Evolutionary conservation across 1,140 invertebrate species (phyloP).

Genomic region (Ectropis grisescens): DNA sequence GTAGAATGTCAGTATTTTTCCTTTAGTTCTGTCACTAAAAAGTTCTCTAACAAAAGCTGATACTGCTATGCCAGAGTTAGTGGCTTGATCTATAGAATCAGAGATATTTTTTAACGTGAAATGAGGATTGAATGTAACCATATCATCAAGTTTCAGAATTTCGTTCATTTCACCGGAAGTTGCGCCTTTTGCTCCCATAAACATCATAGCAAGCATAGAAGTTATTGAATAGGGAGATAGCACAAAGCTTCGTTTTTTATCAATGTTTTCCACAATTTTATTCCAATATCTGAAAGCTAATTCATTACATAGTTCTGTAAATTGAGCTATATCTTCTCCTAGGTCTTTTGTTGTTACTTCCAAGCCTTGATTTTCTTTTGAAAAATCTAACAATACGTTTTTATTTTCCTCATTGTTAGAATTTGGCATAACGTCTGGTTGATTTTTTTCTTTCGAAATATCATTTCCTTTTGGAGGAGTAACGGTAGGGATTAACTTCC

Average conservation of each 20-base stretch:
- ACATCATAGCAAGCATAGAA: slow-evolving; percentile 88
- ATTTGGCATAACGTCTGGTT: slow-evolving; percentile 28
- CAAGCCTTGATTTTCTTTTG: slow-evolving; percentile 77
- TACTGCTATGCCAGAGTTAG: slow-evolving; percentile 77
- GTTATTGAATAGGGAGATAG: slow-evolving; percentile 88
- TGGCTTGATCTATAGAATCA: slow-evolving; percentile 76
- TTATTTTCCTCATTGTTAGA: slow-evolving; percentile 33
- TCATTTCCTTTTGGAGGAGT: slow-evolving; percentile 42
- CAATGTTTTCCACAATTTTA: slow-evolving; percentile 77
- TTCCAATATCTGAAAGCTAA: slow-evolving; percentile 86
- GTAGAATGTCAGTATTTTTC: slow-evolving; percentile 85
- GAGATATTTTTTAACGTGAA: slow-evolving; percentile 87
- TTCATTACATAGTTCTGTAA: slow-evolving; percentile 85
- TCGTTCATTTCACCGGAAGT: slow-evolving; percentile 93
- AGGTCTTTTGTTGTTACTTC: slow-evolving; percentile 80
- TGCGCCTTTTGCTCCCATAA: slow-evolving; percentile 86
- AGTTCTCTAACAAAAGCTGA: slow-evolving; percentile 83
- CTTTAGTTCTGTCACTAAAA: slow-evolving; percentile 82
- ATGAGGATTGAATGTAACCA: slow-evolving; percentile 90
- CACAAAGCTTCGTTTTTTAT: slow-evolving; percentile 81
- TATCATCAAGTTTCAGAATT: slow-evolving; percentile 85
- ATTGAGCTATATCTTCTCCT: slow-evolving; percentile 78
- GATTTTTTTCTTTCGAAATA: slow-evolving; percentile 38
- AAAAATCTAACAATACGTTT: slow-evolving; percentile 64
- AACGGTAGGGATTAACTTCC: slow-evolving; percentile 61